Evolutionary conservation across 2,888 invertebrate species (phyloP), one percentile per base, ranked within the genome.

Genomic region (Trichogramma dendrolimi): DNA sequence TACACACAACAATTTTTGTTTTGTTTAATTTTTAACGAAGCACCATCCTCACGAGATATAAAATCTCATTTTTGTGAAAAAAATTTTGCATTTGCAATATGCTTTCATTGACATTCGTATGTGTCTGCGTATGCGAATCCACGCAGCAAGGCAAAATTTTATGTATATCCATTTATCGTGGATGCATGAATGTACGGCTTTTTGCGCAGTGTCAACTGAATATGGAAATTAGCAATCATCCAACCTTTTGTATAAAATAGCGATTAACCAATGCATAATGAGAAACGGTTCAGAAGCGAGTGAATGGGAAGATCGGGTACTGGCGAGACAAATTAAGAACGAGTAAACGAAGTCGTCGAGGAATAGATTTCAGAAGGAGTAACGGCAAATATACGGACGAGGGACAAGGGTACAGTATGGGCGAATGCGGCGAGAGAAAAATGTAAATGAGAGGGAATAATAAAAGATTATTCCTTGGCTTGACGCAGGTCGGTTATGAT

Each of bases 401-500:
- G 27, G 10, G 6, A 41, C 4, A n/a, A 41, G 44, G 43, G 10
- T 2, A 11, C 27, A 27, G 27, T 3, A 27, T 27, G 27, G 54
- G 53, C 53, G 58, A 62, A 55, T 43, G 46, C 62, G 53, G 65
- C 55, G 40, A n/a, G 47, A 58, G 42, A 59, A 58, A 62, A 62
- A 56, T 60, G 54, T 64, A 61, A 54, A 62, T 61, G 57, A 56
- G 46, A 59, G 38, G 55, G 58, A 62, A 68, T 66, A 69, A 71
- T 72, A 73, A 72, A 71, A 71, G 69, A 74, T 73, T 70, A 70
- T 68, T 69, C 55, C 61, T 50, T 53, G 27, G 27, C 27, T 27
- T 27, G 27, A 27, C 27, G 27, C 27, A 27, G 62, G 67, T 69
- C 67, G 69, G 71, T 71, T 72, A 74, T 73, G 71, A 67, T 72